Evolutionary conservation across 1,140 invertebrate genomes (phyloP), one percentile per base, ranked within the genome.

Genomic region (Muscidifurax raptorellus): DNA sequence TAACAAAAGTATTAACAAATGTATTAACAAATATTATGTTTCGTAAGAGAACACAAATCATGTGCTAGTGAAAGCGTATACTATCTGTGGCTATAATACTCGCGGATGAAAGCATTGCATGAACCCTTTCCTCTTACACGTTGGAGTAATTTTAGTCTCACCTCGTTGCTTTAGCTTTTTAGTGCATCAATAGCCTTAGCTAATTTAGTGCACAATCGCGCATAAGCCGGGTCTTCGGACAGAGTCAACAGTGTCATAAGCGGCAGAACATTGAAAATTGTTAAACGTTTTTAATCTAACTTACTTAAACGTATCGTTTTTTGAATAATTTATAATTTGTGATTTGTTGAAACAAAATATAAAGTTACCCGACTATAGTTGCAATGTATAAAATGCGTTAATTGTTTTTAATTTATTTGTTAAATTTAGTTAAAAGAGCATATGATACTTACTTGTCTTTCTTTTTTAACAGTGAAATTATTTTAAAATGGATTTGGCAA

Each of bases 91-190:
- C 6, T 59, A 74, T 47, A 71, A 79, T 71, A 25, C 27, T n/a
- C 75, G 30, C 66, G 47, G 32, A 64, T 64, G 76, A 84, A 83
- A 84, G 76, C 32, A 84, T 59, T 75, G 52, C 69, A 36, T 12
- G 66, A 85, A 85, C 74, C 78, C 84, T 85, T 84, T 89, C 88
- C 59, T 89, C 87, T 88, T 90, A 84, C 87, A 87, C 83, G 89
- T 89, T 84, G 88, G 80, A 89, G 89, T 93, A 93, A 93, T 91
- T 93, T 93, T 93, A 93, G 92, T 93, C 89, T 90, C 91, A 91
- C 89, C 90, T 90, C 89, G 88, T 89, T 87, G 89, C 90, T 90
- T 90, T 90, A 89, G 86, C 89, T 87, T 89, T 86, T 84, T 82
- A 90, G 90, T 90, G 89, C 89, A 88, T 89, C 86, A 87, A 89